Conservation (phyloP, 2,888 invertebrate species). For the Stictocephala bisonia region DNA sequence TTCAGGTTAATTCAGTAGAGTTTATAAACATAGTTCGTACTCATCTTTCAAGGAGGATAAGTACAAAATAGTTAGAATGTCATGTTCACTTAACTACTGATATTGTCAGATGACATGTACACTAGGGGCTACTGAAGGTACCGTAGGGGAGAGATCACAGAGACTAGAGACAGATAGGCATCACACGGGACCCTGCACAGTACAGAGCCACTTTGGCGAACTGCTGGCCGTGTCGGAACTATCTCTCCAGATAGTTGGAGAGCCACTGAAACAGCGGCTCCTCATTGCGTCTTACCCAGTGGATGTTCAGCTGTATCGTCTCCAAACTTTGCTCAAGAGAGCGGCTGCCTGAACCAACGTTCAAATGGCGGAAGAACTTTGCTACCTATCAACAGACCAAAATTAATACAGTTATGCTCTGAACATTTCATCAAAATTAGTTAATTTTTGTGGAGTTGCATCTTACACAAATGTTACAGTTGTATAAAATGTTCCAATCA, state of each 20-base stretch:
- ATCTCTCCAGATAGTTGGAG: conserved; percentile 61
- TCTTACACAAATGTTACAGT: too few relatives aligned
- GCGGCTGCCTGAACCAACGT: conserved; percentile 70
- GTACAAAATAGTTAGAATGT: too few relatives aligned
- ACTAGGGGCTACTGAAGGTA: too few relatives aligned
- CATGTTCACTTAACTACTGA: too few relatives aligned
- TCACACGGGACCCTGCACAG: conserved; percentile 27
- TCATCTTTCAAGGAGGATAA: too few relatives aligned
- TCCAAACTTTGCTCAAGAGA: conserved; percentile 81
- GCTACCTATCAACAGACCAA: conserved; percentile 72
- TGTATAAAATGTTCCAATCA: too few relatives aligned
- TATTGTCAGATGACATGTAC: too few relatives aligned
- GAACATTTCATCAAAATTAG: background rate
- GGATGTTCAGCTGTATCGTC: conserved; percentile 82
- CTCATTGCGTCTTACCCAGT: conserved; percentile 77
- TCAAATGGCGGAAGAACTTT: conserved; percentile 69
- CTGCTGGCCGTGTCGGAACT: conserved; percentile 47
- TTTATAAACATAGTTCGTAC: too few relatives aligned
- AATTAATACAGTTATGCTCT: background rate
- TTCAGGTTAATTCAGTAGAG: too few relatives aligned
- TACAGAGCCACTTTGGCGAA: conserved; percentile 36
- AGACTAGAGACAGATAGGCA: conserved; percentile 42
- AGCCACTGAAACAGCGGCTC: conserved; percentile 70
- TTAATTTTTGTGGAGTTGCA: too few relatives aligned
- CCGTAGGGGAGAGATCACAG: conserved; percentile 28